Conservation (phyloP, 2,113 vertebrate genomes). For the Bubalus kerabau region DNA sequence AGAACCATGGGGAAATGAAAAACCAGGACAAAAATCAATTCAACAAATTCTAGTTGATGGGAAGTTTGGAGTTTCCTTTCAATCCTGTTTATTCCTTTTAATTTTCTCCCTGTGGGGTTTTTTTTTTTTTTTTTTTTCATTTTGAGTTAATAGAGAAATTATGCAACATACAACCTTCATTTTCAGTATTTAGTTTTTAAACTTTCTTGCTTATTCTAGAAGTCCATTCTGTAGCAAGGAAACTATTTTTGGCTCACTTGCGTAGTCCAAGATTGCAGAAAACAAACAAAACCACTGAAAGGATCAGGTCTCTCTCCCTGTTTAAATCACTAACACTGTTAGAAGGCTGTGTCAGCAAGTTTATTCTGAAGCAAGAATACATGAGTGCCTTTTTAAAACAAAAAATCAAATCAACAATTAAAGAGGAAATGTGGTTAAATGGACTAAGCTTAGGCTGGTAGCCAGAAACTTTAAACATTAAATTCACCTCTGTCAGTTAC, state of each 20-base stretch:
- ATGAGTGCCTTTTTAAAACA: neutral
- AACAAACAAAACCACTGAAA: slow-evolving; percentile 24
- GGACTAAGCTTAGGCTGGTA: neutral
- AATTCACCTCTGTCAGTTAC: neutral
- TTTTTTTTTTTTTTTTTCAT: neutral
- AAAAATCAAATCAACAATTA: slow-evolving; percentile 1
- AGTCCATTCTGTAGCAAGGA: neutral
- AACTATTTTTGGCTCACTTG: slow-evolving; percentile 15
- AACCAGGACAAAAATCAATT: neutral
- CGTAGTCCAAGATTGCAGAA: neutral
- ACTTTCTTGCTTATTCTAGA: slow-evolving; percentile 13
- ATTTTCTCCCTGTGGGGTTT: neutral
- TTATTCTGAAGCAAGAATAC: neutral
- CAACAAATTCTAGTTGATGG: slow-evolving; percentile 3
- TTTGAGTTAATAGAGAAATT: neutral
- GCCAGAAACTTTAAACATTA: neutral
- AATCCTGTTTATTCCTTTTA: neutral
- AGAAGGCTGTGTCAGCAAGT: neutral
- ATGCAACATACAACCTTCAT: neutral
- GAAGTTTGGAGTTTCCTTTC: neutral
- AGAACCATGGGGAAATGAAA: neutral
- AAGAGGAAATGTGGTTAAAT: neutral
- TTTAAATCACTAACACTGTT: slow-evolving; percentile 10
- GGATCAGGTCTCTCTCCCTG: neutral
- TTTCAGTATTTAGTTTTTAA: neutral